A percentile compares a stretch with the other conserved stretches of the same genome.
phyloP scores from a whole-genome alignment of 2,113 vertebrate species.

The Pachycephala philippinensis region DNA sequence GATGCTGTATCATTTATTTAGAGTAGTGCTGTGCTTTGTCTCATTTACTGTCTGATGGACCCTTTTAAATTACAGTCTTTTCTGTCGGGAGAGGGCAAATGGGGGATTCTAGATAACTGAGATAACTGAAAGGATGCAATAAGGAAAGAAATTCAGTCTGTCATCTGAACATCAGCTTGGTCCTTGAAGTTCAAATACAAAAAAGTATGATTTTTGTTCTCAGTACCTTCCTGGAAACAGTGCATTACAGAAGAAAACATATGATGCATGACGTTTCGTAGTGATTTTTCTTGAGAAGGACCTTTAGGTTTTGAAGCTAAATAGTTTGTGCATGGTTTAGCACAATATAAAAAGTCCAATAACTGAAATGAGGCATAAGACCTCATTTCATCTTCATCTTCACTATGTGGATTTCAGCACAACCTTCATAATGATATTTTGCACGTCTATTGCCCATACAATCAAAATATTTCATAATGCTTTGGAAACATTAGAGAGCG shows the following conservation, averaged over 20 bases:
- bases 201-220: neutral
- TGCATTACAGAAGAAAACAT: neutral
- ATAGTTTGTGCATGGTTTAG: conserved; percentile 50
- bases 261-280: neutral
- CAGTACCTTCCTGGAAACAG: neutral
- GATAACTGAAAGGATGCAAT: neutral
- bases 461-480: conserved; percentile 16
- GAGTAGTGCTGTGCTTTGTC: neutral
- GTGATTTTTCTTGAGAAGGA: conserved; percentile 41
- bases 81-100: neutral
- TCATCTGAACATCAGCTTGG: neutral
- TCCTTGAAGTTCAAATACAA: neutral
- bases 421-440: conserved; percentile 24
- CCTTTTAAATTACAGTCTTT: neutral
- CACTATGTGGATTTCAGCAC: conserved; percentile 2
- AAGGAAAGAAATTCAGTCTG: neutral
- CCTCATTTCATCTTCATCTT: conserved; percentile 34
- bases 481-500: neutral
- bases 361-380: conserved; percentile 43
- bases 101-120: neutral
- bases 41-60: neutral
- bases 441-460: neutral
- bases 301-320: conserved; percentile 34
- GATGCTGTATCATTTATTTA: neutral
- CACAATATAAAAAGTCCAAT: conserved; percentile 28